Conservation (phyloP, 2,797 vertebrate genomes). For the Tadarida brasiliensis region DNA sequence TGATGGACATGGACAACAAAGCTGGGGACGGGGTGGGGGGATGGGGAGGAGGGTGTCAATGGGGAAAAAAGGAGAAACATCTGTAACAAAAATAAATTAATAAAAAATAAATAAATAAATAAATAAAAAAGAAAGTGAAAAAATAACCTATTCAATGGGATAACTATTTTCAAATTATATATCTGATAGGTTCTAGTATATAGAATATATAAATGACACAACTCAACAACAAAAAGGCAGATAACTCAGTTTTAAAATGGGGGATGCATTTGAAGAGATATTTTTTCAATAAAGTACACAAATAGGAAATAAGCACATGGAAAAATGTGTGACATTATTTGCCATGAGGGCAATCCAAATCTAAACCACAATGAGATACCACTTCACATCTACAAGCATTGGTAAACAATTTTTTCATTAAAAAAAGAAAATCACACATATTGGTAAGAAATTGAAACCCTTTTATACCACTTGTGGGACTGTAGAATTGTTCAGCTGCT, state of each 20-base stretch:
- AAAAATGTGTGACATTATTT: not conserved
- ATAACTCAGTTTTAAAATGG: not conserved
- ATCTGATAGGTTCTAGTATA: not conserved
- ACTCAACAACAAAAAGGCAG: not conserved
- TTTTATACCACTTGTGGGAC: not conserved
- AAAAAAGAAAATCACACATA: not conserved
- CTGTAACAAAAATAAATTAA: no score
- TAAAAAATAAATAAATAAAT: no score
- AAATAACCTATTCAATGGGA: not conserved
- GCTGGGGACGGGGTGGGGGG: no score
- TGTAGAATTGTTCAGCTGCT: not conserved
- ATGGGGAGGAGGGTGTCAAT: no score
- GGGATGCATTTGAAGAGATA: not conserved
- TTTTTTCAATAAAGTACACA: not conserved
- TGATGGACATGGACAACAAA: no score
- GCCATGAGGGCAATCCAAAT: not conserved
- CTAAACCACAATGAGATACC: not conserved
- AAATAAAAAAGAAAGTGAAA: not conserved
- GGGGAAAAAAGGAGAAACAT: no score
- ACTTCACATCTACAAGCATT: not conserved
- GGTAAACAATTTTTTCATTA: not conserved
- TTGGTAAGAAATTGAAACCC: not conserved
- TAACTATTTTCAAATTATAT: not conserved
- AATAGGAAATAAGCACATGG: not conserved
- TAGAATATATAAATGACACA: not conserved